Base-by-base conservation (phyloP, 1,140 invertebrate genomes). In the Papilio polytes region DNA sequence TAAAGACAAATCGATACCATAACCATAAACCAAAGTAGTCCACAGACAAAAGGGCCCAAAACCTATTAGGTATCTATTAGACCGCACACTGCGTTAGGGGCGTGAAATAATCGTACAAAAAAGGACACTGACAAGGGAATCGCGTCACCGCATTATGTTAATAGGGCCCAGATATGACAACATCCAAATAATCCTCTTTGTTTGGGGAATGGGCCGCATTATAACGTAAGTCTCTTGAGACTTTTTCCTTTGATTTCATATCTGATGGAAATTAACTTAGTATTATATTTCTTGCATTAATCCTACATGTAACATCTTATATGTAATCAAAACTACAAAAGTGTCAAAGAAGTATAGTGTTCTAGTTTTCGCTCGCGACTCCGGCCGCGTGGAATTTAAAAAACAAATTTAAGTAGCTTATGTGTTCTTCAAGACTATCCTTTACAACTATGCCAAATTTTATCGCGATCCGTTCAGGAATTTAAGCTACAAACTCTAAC, bases 161-260 rank as follows among this genome's bases (percentile, higher is more conserved):
- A 93, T 92, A 88, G 84, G 80, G 84, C 66, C 22, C 79, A 87
- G 88, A 92, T 94, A 90, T 92, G 90, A 94, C 90, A 91, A 93
- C 90, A 91, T 88, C 78, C 85, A 87, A 83, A 86, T 94, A 94
- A 94, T 94, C 93, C 93, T 83, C 93, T 94, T 94, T 93, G 89
- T 92, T 87, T 88, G 84, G 80, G 82, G 87, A 87, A 90, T 88
- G 89, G 89, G 82, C 86, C 88, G 89, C 91, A 92, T 91, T 91
- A 86, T 83, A 88, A 86, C 85, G 85, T 79, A 53, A 46, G 87
- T 90, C 89, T 83, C 77, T 70, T 78, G 93, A 90, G 91, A 90
- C 82, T 51, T 73, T 81, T 80, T 82, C 88, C 91, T 94, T 94
- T 94, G 93, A 94, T 93, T 94, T 90, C 80, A 83, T 88, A 93